Evolutionary conservation across 2,888 invertebrate species (phyloP).

Genomic region (Lasius fuliginosus): DNA sequence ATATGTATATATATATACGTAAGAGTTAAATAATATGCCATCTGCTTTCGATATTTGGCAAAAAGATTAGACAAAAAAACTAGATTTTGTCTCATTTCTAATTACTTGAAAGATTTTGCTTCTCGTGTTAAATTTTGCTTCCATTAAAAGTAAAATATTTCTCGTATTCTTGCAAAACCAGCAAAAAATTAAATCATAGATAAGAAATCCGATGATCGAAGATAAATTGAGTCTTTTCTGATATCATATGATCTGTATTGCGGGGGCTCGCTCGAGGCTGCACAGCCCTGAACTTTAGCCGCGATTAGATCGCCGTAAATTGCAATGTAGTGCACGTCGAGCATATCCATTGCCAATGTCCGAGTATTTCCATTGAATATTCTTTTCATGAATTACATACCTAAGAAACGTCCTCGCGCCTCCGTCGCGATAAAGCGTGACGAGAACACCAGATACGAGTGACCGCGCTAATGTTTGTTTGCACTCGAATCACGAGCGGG

Average conservation of each 20-base stretch:
- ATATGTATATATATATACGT: background rate
- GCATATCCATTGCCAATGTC: conserved; percentile 78
- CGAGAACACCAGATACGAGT: conserved; percentile 74
- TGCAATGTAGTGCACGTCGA: conserved; percentile 83
- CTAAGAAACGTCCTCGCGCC: conserved; percentile 76
- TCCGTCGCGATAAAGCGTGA: conserved; percentile 76
- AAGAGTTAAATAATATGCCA: background rate
- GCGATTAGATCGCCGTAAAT: conserved; percentile 81
- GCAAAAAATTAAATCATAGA: background rate
- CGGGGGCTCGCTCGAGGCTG: conserved; percentile 26
- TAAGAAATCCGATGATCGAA: background rate
- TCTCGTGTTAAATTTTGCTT: background rate
- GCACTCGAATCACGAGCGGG: conserved; percentile 74
- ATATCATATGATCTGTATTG: background rate
- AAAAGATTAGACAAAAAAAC: background rate
- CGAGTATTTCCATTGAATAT: conserved; percentile 81
- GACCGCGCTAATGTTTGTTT: conserved; percentile 65
- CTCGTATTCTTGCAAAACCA: background rate
- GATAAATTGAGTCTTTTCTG: background rate
- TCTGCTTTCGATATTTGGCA: background rate
- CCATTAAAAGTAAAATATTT: background rate
- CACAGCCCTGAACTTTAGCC: conserved; percentile 78
- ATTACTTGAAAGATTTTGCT: no score
- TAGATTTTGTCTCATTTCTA: background rate
- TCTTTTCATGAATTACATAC: conserved; percentile 82